These are phyloP conservation scores for Lates japonicus DNA, from an alignment of 2,797 vertebrate species.

Conservation along the genomic window DNA sequence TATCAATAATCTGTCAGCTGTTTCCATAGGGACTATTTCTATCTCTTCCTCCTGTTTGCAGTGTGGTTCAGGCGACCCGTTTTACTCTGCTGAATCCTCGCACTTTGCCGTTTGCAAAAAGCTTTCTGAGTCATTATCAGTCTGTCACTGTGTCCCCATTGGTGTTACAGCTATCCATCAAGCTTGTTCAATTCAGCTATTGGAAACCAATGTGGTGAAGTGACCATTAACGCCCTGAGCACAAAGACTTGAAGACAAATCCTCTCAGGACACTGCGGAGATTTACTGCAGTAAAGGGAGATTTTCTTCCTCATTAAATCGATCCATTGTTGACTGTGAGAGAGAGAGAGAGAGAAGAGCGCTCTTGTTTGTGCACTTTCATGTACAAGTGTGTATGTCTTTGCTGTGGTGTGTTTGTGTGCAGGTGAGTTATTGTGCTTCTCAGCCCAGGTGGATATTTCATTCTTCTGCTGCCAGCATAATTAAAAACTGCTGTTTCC, in stretches of 20 bases:
- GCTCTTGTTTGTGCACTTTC: conserved; percentile 4
- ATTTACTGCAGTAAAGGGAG: conserved; percentile 33
- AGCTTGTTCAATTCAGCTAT: neutral
- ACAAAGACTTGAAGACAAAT: conserved; percentile 31
- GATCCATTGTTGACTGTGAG: conserved; percentile 20
- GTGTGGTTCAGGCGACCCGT: too few species aligned
- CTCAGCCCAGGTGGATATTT: conserved; percentile 37
- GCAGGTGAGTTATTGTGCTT: conserved; percentile 23
- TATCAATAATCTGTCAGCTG: too few species aligned
- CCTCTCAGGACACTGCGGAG: conserved; percentile 17
- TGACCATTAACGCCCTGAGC: conserved; percentile 23
- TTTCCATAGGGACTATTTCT: too few species aligned
- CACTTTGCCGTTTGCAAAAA: conserved; percentile 2
- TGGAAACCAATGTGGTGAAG: conserved; percentile 21
- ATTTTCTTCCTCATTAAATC: conserved; percentile 47
- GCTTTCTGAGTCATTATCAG: neutral
- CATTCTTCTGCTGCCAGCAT: conserved; percentile 35
- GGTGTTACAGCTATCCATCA: neutral
- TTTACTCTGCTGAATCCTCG: neutral
- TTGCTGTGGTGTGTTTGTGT: neutral
- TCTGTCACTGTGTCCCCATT: neutral
- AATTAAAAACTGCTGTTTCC: conserved; percentile 54
- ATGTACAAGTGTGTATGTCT: conserved; percentile 3
- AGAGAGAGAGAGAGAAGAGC: neutral
- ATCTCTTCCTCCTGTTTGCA: too few species aligned